phyloP scores from a whole-genome alignment of 2,888 invertebrate species.

The Hybos culiciformis region DNA sequence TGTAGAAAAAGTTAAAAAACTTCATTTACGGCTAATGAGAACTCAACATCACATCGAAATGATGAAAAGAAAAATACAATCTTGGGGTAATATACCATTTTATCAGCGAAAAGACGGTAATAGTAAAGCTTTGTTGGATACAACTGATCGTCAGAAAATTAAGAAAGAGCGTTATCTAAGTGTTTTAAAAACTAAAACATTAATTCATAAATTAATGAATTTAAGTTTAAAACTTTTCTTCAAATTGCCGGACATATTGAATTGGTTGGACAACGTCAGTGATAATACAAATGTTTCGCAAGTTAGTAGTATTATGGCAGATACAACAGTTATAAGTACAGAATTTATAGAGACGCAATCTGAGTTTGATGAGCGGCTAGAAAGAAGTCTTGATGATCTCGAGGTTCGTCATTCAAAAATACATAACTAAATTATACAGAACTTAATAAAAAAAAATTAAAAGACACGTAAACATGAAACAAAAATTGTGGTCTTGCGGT shows the following conservation, averaged over 20 bases:
- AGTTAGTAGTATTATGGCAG: too few relatives aligned
- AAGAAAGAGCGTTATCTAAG: slow-evolving; percentile 24
- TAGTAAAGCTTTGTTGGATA: slow-evolving; percentile 41
- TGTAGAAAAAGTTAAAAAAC: slow-evolving; percentile 50
- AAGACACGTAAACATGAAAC: too few relatives aligned
- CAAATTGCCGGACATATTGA: slow-evolving; percentile 36
- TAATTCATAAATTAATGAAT: slow-evolving; percentile 44
- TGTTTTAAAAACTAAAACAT: slow-evolving; percentile 39
- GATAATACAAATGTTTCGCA: too few relatives aligned
- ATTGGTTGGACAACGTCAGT: not conserved
- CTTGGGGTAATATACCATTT: slow-evolving; percentile 62
- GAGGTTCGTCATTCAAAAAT: too few relatives aligned
- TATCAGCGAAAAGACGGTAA: slow-evolving; percentile 59
- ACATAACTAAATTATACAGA: too few relatives aligned
- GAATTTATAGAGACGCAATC: too few relatives aligned
- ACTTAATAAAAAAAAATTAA: too few relatives aligned
- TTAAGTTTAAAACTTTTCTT: slow-evolving; percentile 58
- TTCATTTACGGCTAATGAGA: slow-evolving; percentile 52
- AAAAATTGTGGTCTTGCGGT: too few relatives aligned
- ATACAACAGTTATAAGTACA: too few relatives aligned
- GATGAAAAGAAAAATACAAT: slow-evolving; percentile 43
- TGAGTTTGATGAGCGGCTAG: too few relatives aligned
- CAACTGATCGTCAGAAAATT: slow-evolving; percentile 26
- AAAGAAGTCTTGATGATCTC: too few relatives aligned
- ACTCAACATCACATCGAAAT: slow-evolving; percentile 52